Base-by-base conservation (phyloP, 2,888 invertebrate genomes). In the Phaedon cochleariae region DNA sequence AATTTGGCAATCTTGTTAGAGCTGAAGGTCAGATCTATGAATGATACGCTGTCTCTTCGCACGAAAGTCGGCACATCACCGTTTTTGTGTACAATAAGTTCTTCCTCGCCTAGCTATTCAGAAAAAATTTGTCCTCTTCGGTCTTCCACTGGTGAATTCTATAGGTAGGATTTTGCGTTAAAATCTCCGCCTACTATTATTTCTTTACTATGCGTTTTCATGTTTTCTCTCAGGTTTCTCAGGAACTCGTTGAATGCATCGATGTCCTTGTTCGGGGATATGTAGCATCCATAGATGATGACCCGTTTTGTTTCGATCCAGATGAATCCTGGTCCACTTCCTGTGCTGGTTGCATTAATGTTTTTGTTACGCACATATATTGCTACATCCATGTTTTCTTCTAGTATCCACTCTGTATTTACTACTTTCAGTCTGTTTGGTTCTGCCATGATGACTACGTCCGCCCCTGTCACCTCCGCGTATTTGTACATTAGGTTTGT, bases 391-490 rank as follows among this genome's bases (percentile, higher is more conserved):
- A 21, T 17, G 9, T 18, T 26, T 12, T 46, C 52, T 29, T 66
- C 59, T 10, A 48, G 34, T 1, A 22, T 2, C 55, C 62, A 64
- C 10, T 34, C 3, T 6, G 10, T 31, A 6, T 41, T 41, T 1
- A 41, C 3, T n/a, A 41, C 41, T 6, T 53, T 1, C 29, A 54
- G 45, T 15, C 51, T 61, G 34, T 68, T 59, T 1, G 68, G 68
- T 26, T 68, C 65, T 10, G 52, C 48, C 22, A 65, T 58, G 10
- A 68, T 53, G 1, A 66, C 18, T 54, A 68, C 20, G 21, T 68
- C 66, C 18, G 26, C 64, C 6, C 18, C 45, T 21, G 15, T 29
- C 15, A 58, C 45, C n/a, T 62, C 46, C 12, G 54, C 62, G 10
- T 12, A 46, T 46, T 57, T 58, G 20, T 52, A 58, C 58, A 65